Conservation (phyloP, 2,113 vertebrate species). For the Channa maculata region DNA sequence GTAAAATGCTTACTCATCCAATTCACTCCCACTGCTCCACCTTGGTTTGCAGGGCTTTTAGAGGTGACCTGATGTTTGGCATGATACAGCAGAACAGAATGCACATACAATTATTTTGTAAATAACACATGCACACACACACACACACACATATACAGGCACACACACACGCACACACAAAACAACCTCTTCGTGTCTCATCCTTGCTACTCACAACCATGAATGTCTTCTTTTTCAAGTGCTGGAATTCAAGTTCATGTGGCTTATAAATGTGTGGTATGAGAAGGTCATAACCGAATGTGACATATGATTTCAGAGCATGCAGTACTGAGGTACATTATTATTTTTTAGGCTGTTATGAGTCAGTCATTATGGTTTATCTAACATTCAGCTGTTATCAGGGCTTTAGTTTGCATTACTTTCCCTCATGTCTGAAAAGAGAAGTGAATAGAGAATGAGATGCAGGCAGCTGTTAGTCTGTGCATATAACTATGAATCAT, state of each 20-base stretch:
- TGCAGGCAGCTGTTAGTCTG: not conserved
- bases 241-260: conserved; percentile 17
- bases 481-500: not conserved
- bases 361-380: not conserved
- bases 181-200: no score
- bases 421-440: not conserved
- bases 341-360: conserved; percentile 13
- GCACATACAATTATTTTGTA: conserved; percentile 2
- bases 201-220: conserved; percentile 2
- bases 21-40: conserved; percentile 65
- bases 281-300: conserved; percentile 31
- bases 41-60: conserved; percentile 66
- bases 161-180: no score
- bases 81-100: conserved; percentile 75
- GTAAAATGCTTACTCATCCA: conserved; percentile 78
- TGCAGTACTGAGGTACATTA: conserved; percentile 11
- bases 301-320: conserved; percentile 39
- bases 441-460: not conserved
- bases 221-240: conserved; percentile 10
- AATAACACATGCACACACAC: no score
- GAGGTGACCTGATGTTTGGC: conserved; percentile 75
- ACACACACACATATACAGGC: no score
- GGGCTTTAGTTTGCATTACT: conserved; percentile 27
- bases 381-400: conserved; percentile 11
- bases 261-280: conserved; percentile 22